These are phyloP conservation scores for Hyposoter didymator DNA, from an alignment of 2,888 invertebrate species.

Conservation along the genomic window DNA sequence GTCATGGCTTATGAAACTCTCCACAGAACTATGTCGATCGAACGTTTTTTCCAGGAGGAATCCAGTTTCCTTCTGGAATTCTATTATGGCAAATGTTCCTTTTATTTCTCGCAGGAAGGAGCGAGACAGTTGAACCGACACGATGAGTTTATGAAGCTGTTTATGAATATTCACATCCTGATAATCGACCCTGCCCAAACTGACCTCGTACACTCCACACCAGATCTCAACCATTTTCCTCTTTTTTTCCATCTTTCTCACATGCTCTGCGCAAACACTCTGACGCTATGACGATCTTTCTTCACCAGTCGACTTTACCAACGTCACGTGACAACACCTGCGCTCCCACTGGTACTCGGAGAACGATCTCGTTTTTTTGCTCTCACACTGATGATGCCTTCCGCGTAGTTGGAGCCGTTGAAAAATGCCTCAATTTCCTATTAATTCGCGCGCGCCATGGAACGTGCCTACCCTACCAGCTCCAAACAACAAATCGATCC, in stretches of 20 bases:
- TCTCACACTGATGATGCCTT: not conserved
- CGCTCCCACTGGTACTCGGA: not conserved
- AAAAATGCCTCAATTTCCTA: slow-evolving; percentile 39
- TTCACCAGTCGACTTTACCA: not conserved
- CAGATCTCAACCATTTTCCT: not conserved
- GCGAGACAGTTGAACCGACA: too few species aligned
- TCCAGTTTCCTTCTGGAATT: too few species aligned
- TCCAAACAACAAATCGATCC: slow-evolving; percentile 59
- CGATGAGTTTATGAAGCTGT: not conserved
- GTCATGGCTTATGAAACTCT: not conserved
- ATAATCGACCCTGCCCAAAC: not conserved
- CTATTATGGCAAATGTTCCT: not conserved
- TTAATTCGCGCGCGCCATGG: slow-evolving; percentile 30
- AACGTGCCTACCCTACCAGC: slow-evolving; percentile 52
- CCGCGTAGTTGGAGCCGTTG: not conserved
- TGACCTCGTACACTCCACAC: not conserved
- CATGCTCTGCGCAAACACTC: not conserved
- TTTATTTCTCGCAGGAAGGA: not conserved
- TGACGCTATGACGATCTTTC: not conserved
- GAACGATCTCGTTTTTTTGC: not conserved
- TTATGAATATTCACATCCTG: not conserved
- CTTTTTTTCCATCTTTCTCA: not conserved
- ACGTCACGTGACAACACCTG: not conserved
- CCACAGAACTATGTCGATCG: too few species aligned
- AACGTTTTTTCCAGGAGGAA: too few species aligned